These are phyloP conservation scores for Ormyrus pomaceus DNA, from an alignment of 2,888 invertebrate species.

Conservation along the genomic window DNA sequence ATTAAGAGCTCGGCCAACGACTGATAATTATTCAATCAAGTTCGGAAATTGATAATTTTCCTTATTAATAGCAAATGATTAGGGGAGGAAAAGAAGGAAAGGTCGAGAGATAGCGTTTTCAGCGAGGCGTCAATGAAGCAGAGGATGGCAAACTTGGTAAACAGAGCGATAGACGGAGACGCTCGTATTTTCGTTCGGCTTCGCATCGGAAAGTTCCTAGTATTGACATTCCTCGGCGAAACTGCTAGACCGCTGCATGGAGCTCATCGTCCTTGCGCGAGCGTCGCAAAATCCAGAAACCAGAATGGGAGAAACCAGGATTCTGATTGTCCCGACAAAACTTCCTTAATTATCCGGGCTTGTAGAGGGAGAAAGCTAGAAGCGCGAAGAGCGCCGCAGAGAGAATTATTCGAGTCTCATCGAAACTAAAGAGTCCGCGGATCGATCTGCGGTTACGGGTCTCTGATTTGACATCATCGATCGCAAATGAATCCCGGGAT, in stretches of 20 bases:
- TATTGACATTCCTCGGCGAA: conserved; percentile 56
- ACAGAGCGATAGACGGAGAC: conserved; percentile 40
- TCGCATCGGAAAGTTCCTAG: conserved; percentile 44
- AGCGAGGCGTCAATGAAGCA: conserved; percentile 20
- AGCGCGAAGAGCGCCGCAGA: background rate
- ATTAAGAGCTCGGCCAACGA: background rate
- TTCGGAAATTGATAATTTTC: background rate
- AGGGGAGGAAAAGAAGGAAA: background rate
- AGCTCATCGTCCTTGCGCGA: conserved; percentile 50
- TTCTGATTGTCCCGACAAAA: conserved; percentile 71
- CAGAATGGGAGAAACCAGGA: conserved; percentile 59
- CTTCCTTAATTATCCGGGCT: conserved; percentile 72
- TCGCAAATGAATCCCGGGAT: conserved; percentile 7
- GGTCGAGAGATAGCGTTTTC: background rate
- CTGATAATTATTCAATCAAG: background rate
- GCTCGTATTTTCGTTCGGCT: conserved; percentile 39
- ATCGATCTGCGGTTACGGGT: conserved; percentile 32
- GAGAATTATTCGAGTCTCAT: conserved; percentile 54
- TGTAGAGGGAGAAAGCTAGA: background rate
- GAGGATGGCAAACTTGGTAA: conserved; percentile 38
- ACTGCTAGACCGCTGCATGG: conserved; percentile 42
- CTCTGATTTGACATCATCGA: conserved; percentile 37
- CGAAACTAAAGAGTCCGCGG: conserved; percentile 37
- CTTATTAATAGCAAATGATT: background rate
- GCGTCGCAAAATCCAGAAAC: conserved; percentile 57